Base-by-base conservation (phyloP, 1,140 invertebrate genomes). In the Bombus huntii region DNA sequence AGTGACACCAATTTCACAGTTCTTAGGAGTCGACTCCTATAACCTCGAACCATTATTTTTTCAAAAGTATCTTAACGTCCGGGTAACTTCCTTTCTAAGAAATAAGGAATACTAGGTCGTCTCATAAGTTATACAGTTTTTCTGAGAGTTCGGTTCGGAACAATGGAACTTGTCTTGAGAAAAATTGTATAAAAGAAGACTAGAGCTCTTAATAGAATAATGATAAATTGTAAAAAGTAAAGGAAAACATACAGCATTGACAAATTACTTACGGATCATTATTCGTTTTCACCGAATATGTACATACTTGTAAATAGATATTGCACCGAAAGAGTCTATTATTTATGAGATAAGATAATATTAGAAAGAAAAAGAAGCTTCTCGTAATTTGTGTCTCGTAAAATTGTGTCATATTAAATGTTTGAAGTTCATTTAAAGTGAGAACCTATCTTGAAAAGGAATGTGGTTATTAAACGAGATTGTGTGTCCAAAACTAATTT, bases 1-100 rank as follows among this genome's bases (percentile, higher is more conserved):
- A 70, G 34, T 70, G 66, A 70, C 66, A 70, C 34, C 18, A 62
- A 62, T 62, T 62, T 62, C 34, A 34, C 66, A 70, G 34, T 70
- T 70, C 31, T 70, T 70, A 70, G 59, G 59, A 37, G 9, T 70
- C 34, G 31, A 37, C 9, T 37, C 34, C 34, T 70, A 37, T 37
- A 37, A 37, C 34, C 31, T 37, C 66, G n/a, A 70, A 70, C 31
- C 22, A 37, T 70, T 70, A 70, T 70, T 70, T 70, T 68, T 68
- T 70, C 18, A 34, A 37, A 37, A 37, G 9, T 37, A 37, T 37
- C 34, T 70, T 10, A 37, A 70, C 18, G 6, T 70, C 34, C 15
- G 31, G 8, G 0, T 68, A 22, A 22, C 31, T 68, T 68, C 62
- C n/a, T 31, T 53, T 66, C 13, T 31, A 34, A 66, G n/a, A 31